phyloP scores from a whole-genome alignment of 1,140 invertebrate species.

The Aphidius gifuensis region DNA sequence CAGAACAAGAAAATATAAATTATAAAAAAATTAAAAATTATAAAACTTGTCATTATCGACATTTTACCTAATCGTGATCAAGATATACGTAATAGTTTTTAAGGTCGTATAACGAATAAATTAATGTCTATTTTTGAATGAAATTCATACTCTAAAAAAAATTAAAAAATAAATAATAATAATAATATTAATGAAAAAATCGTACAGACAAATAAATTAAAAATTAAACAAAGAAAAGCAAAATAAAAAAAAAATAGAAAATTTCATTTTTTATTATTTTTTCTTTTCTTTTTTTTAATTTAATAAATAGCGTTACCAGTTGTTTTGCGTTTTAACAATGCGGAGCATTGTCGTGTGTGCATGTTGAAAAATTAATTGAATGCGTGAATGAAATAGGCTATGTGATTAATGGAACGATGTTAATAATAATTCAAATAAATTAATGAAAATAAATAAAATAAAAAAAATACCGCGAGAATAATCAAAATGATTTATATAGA shows the following conservation, averaged over 20 bases:
- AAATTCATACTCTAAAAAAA: constrained; percentile 28
- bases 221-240: neutral
- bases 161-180: constrained; percentile 5
- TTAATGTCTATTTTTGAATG: constrained; percentile 56
- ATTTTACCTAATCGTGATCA: constrained; percentile 49
- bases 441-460: constrained; percentile 6
- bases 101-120: constrained; percentile 46
- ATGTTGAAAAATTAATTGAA: neutral
- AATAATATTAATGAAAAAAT: constrained; percentile 13
- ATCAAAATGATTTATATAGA: constrained; percentile 12
- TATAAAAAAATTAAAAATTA: no score
- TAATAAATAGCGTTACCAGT: constrained; percentile 33
- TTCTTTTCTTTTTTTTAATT: constrained; percentile 14
- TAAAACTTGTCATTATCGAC: no score
- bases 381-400: neutral
- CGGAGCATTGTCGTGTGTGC: constrained; percentile 12
- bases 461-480: constrained; percentile 11
- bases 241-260: neutral
- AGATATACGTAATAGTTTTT: constrained; percentile 55
- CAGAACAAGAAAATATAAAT: no score
- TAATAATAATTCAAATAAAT: neutral
- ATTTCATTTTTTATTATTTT: no score
- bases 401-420: neutral
- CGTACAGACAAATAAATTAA: constrained; percentile 4
- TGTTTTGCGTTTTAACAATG: constrained; percentile 22